Percentiles rank a stretch among this genome's conserved stretches.
Evolutionary conservation across 2,888 invertebrate species (phyloP).

Genomic region (Apocheima hispidaria): DNA sequence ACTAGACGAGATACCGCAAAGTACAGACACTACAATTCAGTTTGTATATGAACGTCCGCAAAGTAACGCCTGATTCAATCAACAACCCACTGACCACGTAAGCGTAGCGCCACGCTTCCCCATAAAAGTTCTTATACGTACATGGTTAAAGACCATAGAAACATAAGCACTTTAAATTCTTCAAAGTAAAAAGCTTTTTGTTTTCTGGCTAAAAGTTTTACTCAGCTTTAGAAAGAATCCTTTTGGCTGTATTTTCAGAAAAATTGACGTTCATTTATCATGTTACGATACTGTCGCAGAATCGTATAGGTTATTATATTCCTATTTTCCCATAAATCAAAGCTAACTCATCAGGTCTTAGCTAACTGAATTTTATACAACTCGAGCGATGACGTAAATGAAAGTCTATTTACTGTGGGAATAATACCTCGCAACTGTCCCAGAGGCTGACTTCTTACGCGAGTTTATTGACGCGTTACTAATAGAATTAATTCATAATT

Average conservation of each 20-base stretch:
- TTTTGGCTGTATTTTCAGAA: not conserved
- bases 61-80: no score
- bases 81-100: no score
- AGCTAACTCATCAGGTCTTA: conserved; percentile 4
- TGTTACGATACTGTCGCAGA: not conserved
- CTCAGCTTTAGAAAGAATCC: not conserved
- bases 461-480: conserved; percentile 32
- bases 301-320: not conserved
- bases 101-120: no score
- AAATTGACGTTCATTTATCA: conserved; percentile 3
- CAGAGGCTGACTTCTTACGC: conserved; percentile 26
- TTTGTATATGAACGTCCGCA: no score
- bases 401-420: conserved; percentile 22
- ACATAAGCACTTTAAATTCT: no score
- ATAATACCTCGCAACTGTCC: conserved; percentile 27
- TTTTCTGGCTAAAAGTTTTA: no score
- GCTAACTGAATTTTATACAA: not conserved
- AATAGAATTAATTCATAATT: conserved; percentile 39
- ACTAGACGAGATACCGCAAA: no score
- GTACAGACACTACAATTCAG: no score
- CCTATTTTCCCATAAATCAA: conserved; percentile 8
- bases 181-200: no score
- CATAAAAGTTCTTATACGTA: no score
- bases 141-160: no score
- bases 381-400: conserved; percentile 13